These are phyloP conservation scores for Centrocercus urophasianus DNA, from an alignment of 2,113 vertebrate species.

Conservation along the genomic window DNA sequence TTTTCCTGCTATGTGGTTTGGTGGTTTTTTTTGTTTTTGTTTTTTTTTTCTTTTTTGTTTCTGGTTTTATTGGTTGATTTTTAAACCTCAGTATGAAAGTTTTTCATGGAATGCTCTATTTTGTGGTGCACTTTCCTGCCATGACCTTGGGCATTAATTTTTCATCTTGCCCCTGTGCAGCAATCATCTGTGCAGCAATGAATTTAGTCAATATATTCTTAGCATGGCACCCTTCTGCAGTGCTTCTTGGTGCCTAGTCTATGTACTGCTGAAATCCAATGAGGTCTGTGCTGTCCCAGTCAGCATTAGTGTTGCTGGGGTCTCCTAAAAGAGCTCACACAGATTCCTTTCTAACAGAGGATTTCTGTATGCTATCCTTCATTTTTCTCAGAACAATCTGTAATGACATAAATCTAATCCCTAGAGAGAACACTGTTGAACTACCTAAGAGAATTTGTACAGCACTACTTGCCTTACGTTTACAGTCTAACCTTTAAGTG, in stretches of 20 bases:
- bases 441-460: not conserved
- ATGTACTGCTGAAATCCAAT: not conserved
- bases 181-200: not conserved
- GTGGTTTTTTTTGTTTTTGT: too few species aligned
- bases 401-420: not conserved
- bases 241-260: not conserved
- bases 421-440: not conserved
- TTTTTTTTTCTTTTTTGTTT: not conserved
- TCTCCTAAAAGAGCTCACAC: not conserved
- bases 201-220: not conserved
- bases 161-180: not conserved
- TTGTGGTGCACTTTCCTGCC: not conserved
- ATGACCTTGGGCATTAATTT: slow-evolving; percentile 28
- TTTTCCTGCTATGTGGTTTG: not conserved
- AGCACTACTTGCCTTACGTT: not conserved
- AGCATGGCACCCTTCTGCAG: not conserved
- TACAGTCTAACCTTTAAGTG: not conserved
- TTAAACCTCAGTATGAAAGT: not conserved
- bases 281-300: not conserved
- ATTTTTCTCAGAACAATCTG: not conserved
- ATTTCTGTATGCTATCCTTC: not conserved
- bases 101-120: not conserved
- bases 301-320: not conserved
- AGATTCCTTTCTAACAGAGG: not conserved
- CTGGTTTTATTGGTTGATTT: not conserved